Evolutionary conservation across 53 echinoderm and acorn worm species (phyloP).

Genomic region (Echinometra lucunter): DNA sequence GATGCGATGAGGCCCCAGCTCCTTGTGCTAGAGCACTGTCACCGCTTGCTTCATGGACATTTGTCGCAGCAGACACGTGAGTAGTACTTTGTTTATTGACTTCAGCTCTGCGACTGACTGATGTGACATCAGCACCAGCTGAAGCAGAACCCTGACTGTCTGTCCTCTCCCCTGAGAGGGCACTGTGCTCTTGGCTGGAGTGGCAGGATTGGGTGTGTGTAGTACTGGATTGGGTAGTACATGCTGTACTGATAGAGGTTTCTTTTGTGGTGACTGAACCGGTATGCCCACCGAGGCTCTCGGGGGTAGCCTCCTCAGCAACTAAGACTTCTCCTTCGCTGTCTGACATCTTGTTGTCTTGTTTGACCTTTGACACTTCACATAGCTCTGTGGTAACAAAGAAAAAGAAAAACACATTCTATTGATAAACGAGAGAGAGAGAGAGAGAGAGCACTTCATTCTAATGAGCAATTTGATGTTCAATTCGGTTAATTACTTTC

Average conservation of each 20-base stretch:
- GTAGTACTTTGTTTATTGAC: slow-evolving; percentile 10
- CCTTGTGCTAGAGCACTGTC: background rate
- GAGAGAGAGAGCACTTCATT: no score
- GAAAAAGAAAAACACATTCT: background rate
- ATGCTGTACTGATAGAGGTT: background rate
- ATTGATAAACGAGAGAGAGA: background rate
- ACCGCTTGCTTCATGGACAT: background rate
- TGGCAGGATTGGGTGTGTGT: slow-evolving; percentile 55
- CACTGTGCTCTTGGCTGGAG: slow-evolving; percentile 1
- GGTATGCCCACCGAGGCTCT: background rate
- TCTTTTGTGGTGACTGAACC: background rate
- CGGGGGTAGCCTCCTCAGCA: slow-evolving; percentile 59
- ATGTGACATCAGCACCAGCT: slow-evolving; percentile 24
- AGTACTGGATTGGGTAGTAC: slow-evolving; percentile 21
- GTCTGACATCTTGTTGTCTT: slow-evolving; percentile 61
- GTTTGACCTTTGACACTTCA: slow-evolving; percentile 30
- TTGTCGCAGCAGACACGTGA: background rate
- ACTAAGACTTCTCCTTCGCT: slow-evolving; percentile 57
- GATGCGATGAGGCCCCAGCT: background rate
- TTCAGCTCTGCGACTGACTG: slow-evolving; percentile 42
- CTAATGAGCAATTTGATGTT: no score
- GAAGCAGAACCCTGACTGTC: slow-evolving; percentile 39
- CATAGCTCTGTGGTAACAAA: slow-evolving; percentile 53
- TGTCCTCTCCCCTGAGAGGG: slow-evolving; percentile 46
- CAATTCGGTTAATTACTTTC: no score